Conservation (phyloP, 92 coral and sea anemone genomes). For the Actinernus sp. region DNA sequence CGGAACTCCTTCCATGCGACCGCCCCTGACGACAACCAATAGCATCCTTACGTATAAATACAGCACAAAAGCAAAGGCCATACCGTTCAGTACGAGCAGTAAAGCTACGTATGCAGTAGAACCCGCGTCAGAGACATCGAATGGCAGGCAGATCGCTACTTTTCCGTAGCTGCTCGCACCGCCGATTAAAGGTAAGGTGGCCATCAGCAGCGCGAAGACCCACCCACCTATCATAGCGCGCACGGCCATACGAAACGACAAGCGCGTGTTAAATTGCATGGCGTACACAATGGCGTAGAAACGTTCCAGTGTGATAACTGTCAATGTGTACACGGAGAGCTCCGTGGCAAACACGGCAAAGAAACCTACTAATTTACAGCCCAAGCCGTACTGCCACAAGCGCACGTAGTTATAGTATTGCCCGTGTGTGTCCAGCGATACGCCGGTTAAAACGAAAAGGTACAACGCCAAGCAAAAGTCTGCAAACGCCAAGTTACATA, state of each 20-base stretch:
- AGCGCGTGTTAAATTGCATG: conserved; percentile 85
- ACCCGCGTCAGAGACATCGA: conserved; percentile 64
- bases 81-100: conserved; percentile 77
- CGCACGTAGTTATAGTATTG: conserved; percentile 81
- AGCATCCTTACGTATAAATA: conserved; percentile 81
- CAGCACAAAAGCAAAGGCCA: conserved; percentile 75
- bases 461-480: conserved; percentile 92
- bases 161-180: conserved; percentile 77
- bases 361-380: conserved; percentile 90
- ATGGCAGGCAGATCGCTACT: conserved; percentile 96
- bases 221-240: conserved; percentile 87
- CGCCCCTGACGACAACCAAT: conserved; percentile 67
- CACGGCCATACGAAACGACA: conserved; percentile 78
- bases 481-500: conserved; percentile 95
- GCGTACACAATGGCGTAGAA: conserved; percentile 96
- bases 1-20: conserved; percentile 84
- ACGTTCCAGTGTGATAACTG: conserved; percentile 90
- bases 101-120: conserved; percentile 69
- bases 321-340: conserved; percentile 85
- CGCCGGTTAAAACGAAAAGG: conserved; percentile 80
- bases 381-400: conserved; percentile 80
- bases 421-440: conserved; percentile 84
- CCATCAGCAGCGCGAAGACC: conserved; percentile 76
- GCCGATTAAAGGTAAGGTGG: conserved; percentile 78
- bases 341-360: conserved; percentile 95